phyloP scores from a whole-genome alignment of 2,797 vertebrate genomes.

The Danio tinwini region DNA sequence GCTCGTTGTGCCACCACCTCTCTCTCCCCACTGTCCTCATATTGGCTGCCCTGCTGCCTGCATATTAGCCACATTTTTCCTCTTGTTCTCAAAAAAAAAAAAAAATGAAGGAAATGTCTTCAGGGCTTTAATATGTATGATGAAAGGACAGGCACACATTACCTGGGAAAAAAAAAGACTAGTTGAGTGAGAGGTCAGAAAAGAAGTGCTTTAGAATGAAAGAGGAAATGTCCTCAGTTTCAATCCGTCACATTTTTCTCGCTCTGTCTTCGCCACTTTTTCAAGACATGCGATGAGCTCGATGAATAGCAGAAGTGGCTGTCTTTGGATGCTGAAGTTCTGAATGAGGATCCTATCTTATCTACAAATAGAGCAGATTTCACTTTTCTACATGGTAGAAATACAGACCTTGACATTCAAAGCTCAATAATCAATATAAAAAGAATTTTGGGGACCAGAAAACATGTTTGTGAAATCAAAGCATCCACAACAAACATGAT shows the following conservation, averaged over 20 bases:
- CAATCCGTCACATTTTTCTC: conserved; percentile 7
- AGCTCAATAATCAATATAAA: no score
- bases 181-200: conserved; percentile 37
- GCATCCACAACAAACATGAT: no score
- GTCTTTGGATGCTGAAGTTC: conserved; percentile 36
- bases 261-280: conserved; percentile 8
- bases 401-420: not conserved
- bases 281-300: conserved; percentile 24
- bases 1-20: conserved; percentile 55
- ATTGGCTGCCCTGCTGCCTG: conserved; percentile 56
- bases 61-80: conserved; percentile 63
- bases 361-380: conserved; percentile 38
- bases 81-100: conserved; percentile 45
- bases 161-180: conserved; percentile 38
- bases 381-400: not conserved
- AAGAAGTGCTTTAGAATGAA: conserved; percentile 46
- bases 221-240: conserved; percentile 23
- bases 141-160: conserved; percentile 54
- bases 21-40: conserved; percentile 54
- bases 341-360: not conserved
- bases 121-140: conserved; percentile 53
- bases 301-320: conserved; percentile 13
- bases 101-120: conserved; percentile 46
- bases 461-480: no score
- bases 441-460: no score